Evolutionary conservation across 2,888 invertebrate genomes (phyloP), one percentile per base, ranked within the genome.

Genomic region (Orchestes rusci): DNA sequence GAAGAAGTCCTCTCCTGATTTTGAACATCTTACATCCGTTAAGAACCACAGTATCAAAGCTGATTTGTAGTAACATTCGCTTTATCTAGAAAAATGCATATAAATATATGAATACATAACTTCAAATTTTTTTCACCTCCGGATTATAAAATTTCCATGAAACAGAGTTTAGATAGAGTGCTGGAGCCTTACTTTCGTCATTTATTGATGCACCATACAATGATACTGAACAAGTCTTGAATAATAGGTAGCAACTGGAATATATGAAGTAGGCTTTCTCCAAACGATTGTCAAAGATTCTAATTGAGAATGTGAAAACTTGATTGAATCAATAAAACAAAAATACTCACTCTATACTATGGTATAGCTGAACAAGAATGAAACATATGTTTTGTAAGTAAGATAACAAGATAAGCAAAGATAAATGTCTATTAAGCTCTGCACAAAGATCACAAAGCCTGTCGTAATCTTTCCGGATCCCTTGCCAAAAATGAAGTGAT

Each of bases 201-300:
- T 64, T 58, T 16, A 65, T 58, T 43, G 53, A 56, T 8, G 64
- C 60, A 19, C 59, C 64, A 45, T 57, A 62, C 17, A 63, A 55
- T 4, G 61, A 59, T 1, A 65, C 62, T 0, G 76, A 72, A 1
- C 76, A 65, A 0, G 80, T 78, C 31, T 82, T 69, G 2, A 71
- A 64, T 42, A 82, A 69, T 13, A 82, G 66, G 56, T 76, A 81
- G 4, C 75, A 73, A 45, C 82, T 73, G 0, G 83, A 82, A 59
- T 74, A 79, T 33, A 77, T 65, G 52, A 80, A 80, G 61, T 81
- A 81, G 1, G 72, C 53, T 0, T 74, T 73, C 34, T 75, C 72
- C 50, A 76, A 68, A 42, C 71, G 16, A 7, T 46, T 48, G 4
- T 53, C 44, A 49, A 55, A 53, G 8, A 10, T 16, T 16, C 27